phyloP scores from a whole-genome alignment of 2,113 vertebrate species.

The Lucifuga dentata region DNA sequence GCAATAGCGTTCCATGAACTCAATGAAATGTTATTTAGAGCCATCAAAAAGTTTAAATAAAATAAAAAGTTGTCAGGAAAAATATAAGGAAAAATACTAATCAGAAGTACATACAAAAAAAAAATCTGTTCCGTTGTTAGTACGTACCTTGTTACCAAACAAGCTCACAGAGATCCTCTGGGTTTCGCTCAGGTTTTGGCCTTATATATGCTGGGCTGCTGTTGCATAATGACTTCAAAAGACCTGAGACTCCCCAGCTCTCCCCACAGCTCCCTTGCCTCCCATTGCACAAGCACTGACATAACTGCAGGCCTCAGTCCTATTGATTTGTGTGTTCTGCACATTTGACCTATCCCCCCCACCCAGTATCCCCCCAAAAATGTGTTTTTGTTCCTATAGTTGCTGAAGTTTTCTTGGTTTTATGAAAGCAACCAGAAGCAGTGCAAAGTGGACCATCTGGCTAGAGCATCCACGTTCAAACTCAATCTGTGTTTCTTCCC shows the following conservation, averaged over 20 bases:
- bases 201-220: conserved; percentile 74
- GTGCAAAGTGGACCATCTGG: conserved; percentile 37
- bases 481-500: too few relatives aligned
- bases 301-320: conserved; percentile 49
- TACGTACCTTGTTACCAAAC: conserved; percentile 62
- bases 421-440: conserved; percentile 34
- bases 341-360: conserved; percentile 14
- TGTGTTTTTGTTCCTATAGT: conserved; percentile 10
- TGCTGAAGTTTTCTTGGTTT: conserved; percentile 12
- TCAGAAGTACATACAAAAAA: too few relatives aligned
- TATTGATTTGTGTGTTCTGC: conserved; percentile 49
- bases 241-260: conserved; percentile 41
- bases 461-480: neutral
- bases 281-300: conserved; percentile 75
- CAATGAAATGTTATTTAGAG: conserved; percentile 15
- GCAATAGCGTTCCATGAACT: neutral
- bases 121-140: neutral
- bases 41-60: too few relatives aligned
- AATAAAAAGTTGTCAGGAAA: too few relatives aligned
- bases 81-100: too few relatives aligned
- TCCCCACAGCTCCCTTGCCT: conserved; percentile 42
- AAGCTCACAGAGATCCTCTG: conserved; percentile 48
- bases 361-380: neutral
- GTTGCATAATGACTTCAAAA: conserved; percentile 70
- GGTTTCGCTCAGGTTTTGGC: conserved; percentile 7